A percentile compares a stretch with the other conserved stretches of the same genome.
phyloP scores from a whole-genome alignment of 2,888 invertebrate genomes.

The Cylloceria caligata region DNA sequence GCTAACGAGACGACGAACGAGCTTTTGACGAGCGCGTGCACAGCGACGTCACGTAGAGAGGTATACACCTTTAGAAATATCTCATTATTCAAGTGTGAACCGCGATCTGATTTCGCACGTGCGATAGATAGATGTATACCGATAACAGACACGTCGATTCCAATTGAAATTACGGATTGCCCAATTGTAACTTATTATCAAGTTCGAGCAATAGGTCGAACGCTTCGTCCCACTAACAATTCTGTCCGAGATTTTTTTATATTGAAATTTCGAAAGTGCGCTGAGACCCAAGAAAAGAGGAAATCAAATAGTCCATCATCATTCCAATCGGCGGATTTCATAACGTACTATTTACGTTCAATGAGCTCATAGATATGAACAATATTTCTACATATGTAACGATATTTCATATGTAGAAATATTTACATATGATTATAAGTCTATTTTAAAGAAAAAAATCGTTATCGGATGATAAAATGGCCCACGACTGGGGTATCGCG shows the following conservation, averaged over 20 bases:
- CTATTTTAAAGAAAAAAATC: not conserved
- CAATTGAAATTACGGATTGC: conserved; percentile 7
- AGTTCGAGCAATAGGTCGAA: not conserved
- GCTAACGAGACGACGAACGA: conserved; percentile 19
- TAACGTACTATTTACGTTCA: not conserved
- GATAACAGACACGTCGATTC: conserved; percentile 3
- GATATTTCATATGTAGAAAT: not conserved
- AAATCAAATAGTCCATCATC: not conserved
- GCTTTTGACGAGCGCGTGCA: not conserved
- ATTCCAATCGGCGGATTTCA: too few relatives aligned
- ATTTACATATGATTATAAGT: not conserved
- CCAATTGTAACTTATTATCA: not conserved
- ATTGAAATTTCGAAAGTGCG: not conserved
- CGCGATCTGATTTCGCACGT: not conserved
- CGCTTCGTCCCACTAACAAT: not conserved
- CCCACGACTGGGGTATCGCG: not conserved
- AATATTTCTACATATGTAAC: too few relatives aligned
- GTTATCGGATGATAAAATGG: conserved; percentile 3
- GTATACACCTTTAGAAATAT: conserved; percentile 1
- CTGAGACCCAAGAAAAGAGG: not conserved
- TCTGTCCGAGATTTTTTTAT: not conserved
- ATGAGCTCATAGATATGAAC: too few relatives aligned
- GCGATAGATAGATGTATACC: not conserved
- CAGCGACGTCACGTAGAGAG: conserved; percentile 1
- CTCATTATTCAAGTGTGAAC: conserved; percentile 16